Percentiles rank a stretch among this genome's conserved stretches.
Evolutionary conservation across 2,797 vertebrate species (phyloP).

Genomic region (Centropyge bicolor): DNA sequence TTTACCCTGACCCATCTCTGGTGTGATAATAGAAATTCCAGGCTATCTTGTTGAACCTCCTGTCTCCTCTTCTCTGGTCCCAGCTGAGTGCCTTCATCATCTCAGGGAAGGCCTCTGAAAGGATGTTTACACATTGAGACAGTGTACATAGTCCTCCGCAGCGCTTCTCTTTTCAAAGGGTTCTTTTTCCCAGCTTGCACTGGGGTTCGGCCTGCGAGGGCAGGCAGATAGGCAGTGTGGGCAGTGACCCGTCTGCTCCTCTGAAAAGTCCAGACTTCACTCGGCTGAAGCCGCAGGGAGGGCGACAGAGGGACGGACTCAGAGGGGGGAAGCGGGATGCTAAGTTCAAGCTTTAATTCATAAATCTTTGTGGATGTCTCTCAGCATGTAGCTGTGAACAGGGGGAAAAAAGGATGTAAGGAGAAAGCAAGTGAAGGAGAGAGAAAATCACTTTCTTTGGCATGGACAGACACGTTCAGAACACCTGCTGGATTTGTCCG

Average conservation of each 20-base stretch:
- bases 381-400: conserved; percentile 57
- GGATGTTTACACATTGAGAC: conserved; percentile 74
- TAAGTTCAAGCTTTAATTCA: conserved; percentile 80
- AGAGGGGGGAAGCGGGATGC: conserved; percentile 47
- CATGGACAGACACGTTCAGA: conserved; percentile 56
- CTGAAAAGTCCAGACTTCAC: conserved; percentile 74
- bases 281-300: conserved; percentile 59
- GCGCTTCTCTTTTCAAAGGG: conserved; percentile 61
- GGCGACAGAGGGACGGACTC: conserved; percentile 41
- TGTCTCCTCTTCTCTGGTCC: conserved; percentile 53
- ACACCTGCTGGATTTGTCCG: conserved; percentile 71
- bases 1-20: conserved; percentile 72
- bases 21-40: conserved; percentile 68
- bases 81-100: conserved; percentile 73
- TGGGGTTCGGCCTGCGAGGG: conserved; percentile 55
- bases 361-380: conserved; percentile 74
- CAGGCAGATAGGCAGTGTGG: conserved; percentile 62
- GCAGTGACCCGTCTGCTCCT: conserved; percentile 73
- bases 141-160: conserved; percentile 52
- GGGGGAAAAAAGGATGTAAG: conserved; percentile 35
- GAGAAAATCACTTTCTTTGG: conserved; percentile 64
- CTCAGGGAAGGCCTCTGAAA: conserved; percentile 68
- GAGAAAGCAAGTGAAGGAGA: conserved; percentile 41
- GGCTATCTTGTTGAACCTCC: conserved; percentile 65
- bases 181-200: conserved; percentile 61